phyloP scores from a whole-genome alignment of 2,888 invertebrate species.

The Ormia ochracea region DNA sequence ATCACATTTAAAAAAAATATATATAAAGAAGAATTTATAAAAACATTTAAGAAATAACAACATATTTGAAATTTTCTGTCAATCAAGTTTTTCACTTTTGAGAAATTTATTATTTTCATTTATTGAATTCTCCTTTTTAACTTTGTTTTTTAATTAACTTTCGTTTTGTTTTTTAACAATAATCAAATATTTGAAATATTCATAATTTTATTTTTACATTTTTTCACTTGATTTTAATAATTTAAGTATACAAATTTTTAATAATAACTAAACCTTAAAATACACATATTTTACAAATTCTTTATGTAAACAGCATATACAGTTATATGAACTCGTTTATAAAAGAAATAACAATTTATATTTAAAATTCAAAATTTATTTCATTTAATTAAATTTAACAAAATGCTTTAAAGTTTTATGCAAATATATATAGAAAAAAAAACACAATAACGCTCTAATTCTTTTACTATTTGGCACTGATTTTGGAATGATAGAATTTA shows the following conservation, averaged over 20 bases:
- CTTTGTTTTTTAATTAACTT: slow-evolving; percentile 7
- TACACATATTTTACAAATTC: neutral
- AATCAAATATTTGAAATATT: slow-evolving; percentile 39
- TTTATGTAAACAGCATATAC: no score
- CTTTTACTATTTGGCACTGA: slow-evolving; percentile 37
- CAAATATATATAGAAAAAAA: no score
- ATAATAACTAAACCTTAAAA: slow-evolving; percentile 9
- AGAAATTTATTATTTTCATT: slow-evolving; percentile 33
- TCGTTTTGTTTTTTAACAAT: slow-evolving; percentile 22
- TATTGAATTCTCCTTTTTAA: neutral
- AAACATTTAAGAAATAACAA: slow-evolving; percentile 28
- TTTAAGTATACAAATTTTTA: slow-evolving; percentile 1
- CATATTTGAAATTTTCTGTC: slow-evolving; percentile 19
- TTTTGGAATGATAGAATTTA: neutral
- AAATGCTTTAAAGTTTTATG: neutral
- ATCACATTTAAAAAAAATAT: neutral
- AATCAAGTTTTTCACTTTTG: slow-evolving; percentile 29
- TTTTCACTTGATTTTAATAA: neutral
- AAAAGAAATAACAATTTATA: slow-evolving; percentile 31
- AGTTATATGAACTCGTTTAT: no score
- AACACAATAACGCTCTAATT: slow-evolving; percentile 44
- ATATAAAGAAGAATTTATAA: neutral
- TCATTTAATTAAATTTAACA: neutral
- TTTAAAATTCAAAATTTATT: neutral
- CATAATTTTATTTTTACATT: slow-evolving; percentile 12